Conservation (phyloP, 1,140 invertebrate genomes). For the Samia ricini region DNA sequence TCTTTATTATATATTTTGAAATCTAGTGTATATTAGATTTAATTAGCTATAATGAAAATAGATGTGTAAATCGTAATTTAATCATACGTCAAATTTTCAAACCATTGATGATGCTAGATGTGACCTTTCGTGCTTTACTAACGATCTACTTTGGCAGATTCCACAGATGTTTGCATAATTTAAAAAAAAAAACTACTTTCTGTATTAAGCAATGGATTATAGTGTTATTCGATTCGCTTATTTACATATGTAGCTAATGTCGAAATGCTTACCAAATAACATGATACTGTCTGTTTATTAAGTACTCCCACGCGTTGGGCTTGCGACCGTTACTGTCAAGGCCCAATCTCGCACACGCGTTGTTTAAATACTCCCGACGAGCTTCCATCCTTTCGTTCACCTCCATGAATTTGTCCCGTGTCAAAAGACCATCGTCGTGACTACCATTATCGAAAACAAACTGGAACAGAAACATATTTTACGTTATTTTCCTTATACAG, state of each 20-base stretch:
- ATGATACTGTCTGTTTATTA: conserved; percentile 87
- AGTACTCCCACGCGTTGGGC: conserved; percentile 89
- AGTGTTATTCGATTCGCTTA: no score
- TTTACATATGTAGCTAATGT: neutral
- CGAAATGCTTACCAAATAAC: conserved; percentile 82
- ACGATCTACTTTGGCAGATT: no score
- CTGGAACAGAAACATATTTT: conserved; percentile 47
- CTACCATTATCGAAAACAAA: conserved; percentile 62
- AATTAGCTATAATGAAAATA: no score
- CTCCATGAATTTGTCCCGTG: conserved; percentile 59
- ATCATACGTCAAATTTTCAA: no score
- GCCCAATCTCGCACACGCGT: conserved; percentile 47
- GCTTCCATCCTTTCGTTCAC: conserved; percentile 64
- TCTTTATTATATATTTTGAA: no score
- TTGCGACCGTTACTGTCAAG: conserved; percentile 54
- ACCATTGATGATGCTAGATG: no score
- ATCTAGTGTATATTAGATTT: no score
- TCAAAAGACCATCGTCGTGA: conserved; percentile 56
- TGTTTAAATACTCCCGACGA: conserved; percentile 49
- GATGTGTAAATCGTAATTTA: no score
- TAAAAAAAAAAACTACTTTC: no score
- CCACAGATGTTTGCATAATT: no score
- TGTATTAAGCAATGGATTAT: no score
- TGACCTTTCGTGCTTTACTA: no score
- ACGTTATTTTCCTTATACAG: neutral